Conservation (phyloP, 2,888 invertebrate genomes). For the Tenthredo distinguenda region DNA sequence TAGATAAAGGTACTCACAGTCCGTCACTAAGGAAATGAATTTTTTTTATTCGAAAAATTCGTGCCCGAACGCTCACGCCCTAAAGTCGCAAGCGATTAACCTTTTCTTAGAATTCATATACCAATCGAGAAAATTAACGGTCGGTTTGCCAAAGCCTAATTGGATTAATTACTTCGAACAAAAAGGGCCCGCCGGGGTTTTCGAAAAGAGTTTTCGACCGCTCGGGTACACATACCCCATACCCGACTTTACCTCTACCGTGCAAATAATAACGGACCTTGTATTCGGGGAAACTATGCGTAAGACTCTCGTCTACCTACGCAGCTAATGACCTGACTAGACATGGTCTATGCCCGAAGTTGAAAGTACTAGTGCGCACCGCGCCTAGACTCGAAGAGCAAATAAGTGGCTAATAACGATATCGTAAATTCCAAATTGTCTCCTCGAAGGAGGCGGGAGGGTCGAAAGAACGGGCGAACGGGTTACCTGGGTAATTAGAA, state of each 20-base stretch:
- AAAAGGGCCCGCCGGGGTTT: neutral
- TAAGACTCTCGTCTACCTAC: neutral
- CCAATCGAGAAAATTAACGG: constrained; percentile 11
- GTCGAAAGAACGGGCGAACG: constrained; percentile 18
- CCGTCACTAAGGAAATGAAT: neutral
- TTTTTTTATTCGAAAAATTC: neutral
- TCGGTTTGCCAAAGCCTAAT: constrained; percentile 26
- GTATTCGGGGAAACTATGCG: neutral
- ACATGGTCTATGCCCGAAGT: neutral
- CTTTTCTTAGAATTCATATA: neutral
- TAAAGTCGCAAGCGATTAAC: neutral
- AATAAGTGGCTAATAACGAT: neutral
- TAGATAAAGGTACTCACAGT: neutral
- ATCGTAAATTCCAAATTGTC: constrained; percentile 16
- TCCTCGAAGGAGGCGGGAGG: neutral
- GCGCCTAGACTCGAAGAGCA: neutral
- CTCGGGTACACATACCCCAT: neutral
- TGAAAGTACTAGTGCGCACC: neutral
- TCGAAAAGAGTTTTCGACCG: neutral
- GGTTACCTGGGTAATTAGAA: constrained; percentile 52
- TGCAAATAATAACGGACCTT: constrained; percentile 5
- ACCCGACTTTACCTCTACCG: neutral
- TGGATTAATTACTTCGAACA: constrained; percentile 38
- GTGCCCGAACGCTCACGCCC: constrained; percentile 26
- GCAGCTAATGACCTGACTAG: neutral